phyloP scores from a whole-genome alignment of 2,797 vertebrate genomes.

The Amphiprion clarkii region DNA sequence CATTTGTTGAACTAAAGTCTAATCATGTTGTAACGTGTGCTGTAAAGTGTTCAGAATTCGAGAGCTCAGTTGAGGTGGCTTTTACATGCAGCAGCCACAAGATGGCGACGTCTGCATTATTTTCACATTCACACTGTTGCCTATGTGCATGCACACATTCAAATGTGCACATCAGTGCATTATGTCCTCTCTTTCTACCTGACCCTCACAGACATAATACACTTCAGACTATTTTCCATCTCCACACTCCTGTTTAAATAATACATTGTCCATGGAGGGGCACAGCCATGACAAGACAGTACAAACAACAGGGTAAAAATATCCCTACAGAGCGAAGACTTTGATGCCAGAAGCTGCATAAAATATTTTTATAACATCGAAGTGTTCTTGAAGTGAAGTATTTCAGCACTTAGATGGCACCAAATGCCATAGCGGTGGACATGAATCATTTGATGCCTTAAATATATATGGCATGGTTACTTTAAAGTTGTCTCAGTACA shows the following conservation, averaged over 20 bases:
- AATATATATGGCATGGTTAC: slow-evolving; percentile 12
- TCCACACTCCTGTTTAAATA: slow-evolving; percentile 42
- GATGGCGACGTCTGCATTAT: slow-evolving; percentile 75
- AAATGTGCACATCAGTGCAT: slow-evolving; percentile 9
- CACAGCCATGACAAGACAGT: slow-evolving; percentile 19
- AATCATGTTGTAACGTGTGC: background rate
- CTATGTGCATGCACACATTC: background rate
- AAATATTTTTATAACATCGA: slow-evolving; percentile 38
- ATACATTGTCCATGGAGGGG: slow-evolving; percentile 26
- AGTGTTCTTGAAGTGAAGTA: slow-evolving; percentile 32
- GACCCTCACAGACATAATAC: slow-evolving; percentile 34
- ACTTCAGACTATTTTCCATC: slow-evolving; percentile 29
- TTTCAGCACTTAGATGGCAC: slow-evolving; percentile 22
- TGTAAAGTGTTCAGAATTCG: background rate
- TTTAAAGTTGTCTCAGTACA: slow-evolving; percentile 22
- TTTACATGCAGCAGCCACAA: slow-evolving; percentile 61
- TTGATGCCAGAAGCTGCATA: slow-evolving; percentile 22
- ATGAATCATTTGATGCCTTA: slow-evolving; percentile 27
- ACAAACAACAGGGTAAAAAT: slow-evolving; percentile 45
- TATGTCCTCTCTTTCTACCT: slow-evolving; percentile 25
- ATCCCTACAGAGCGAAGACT: slow-evolving; percentile 22
- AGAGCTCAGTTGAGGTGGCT: background rate
- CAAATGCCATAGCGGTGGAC: slow-evolving; percentile 5
- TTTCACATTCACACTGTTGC: slow-evolving; percentile 8
- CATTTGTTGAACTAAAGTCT: background rate